These are phyloP conservation scores for Lota lota DNA, from an alignment of 2,113 vertebrate genomes.

Conservation along the genomic window DNA sequence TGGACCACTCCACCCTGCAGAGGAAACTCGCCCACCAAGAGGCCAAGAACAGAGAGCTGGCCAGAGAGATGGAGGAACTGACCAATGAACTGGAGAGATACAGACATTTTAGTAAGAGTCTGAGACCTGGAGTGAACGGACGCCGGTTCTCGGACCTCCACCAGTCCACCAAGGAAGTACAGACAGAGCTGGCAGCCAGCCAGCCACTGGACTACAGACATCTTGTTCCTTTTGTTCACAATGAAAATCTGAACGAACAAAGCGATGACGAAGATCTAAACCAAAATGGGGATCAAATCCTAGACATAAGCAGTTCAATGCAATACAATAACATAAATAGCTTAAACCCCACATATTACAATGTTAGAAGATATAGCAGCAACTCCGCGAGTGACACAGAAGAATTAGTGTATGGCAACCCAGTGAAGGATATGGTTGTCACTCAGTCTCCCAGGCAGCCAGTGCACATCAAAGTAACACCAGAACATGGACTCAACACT, in stretches of 20 bases:
- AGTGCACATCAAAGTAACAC: constrained; percentile 93
- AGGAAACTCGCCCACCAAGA: constrained; percentile 90
- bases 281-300: constrained; percentile 66
- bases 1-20: constrained; percentile 83
- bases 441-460: constrained; percentile 89
- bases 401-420: constrained; percentile 81
- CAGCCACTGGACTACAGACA: constrained; percentile 80
- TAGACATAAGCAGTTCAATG: constrained; percentile 70
- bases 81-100: constrained; percentile 84
- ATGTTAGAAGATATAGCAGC: constrained; percentile 73
- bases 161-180: constrained; percentile 86
- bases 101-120: constrained; percentile 79
- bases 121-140: constrained; percentile 75
- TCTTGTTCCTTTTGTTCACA: constrained; percentile 73
- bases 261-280: constrained; percentile 73
- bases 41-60: constrained; percentile 86
- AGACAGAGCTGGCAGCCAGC: constrained; percentile 81
- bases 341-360: constrained; percentile 79
- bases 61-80: constrained; percentile 87
- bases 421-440: constrained; percentile 80
- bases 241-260: constrained; percentile 75
- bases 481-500: constrained; percentile 88
- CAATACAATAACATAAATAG: constrained; percentile 68
- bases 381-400: constrained; percentile 80
- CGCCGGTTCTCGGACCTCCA: constrained; percentile 80